These are phyloP conservation scores for Sebastes kiyomatsui DNA, from an alignment of 2,797 vertebrate species.

Conservation along the genomic window DNA sequence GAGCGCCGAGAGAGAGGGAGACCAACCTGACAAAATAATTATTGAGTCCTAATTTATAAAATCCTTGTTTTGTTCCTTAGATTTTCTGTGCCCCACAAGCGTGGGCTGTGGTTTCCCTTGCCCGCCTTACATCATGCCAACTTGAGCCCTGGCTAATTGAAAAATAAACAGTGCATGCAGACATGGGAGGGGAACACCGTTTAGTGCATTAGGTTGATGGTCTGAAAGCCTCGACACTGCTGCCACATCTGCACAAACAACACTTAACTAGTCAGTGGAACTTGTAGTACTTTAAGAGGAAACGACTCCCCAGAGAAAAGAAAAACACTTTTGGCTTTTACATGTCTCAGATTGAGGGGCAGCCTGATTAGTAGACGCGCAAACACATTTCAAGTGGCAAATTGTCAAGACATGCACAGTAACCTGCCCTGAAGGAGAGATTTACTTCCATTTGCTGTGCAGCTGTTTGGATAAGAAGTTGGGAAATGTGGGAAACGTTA, in stretches of 20 bases:
- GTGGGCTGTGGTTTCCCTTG: neutral
- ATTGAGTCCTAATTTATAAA: neutral
- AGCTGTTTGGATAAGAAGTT: neutral
- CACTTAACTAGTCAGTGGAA: slow-evolving; percentile 14
- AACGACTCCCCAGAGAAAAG: slow-evolving; percentile 34
- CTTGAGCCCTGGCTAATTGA: slow-evolving; percentile 15
- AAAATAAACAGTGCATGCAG: slow-evolving; percentile 39
- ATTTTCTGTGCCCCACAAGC: neutral
- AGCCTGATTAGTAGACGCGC: slow-evolving; percentile 30
- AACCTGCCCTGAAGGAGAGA: slow-evolving; percentile 3
- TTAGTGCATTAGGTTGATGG: neutral
- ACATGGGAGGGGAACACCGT: neutral
- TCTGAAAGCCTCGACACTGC: slow-evolving; percentile 3
- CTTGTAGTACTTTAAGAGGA: slow-evolving; percentile 21
- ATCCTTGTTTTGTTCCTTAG: neutral
- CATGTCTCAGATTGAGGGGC: neutral
- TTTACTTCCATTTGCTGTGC: neutral
- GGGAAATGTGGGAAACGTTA: slow-evolving; percentile 11
- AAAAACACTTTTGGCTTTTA: slow-evolving; percentile 9
- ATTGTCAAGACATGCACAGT: neutral
- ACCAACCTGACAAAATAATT: neutral
- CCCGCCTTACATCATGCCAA: slow-evolving; percentile 29
- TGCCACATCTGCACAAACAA: slow-evolving; percentile 47
- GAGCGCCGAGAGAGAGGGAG: neutral
- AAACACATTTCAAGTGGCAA: slow-evolving; percentile 38